Percentiles rank a stretch among this genome's conserved stretches.
phyloP scores from a whole-genome alignment of 2,888 invertebrate genomes.

The Tipula confusa region DNA sequence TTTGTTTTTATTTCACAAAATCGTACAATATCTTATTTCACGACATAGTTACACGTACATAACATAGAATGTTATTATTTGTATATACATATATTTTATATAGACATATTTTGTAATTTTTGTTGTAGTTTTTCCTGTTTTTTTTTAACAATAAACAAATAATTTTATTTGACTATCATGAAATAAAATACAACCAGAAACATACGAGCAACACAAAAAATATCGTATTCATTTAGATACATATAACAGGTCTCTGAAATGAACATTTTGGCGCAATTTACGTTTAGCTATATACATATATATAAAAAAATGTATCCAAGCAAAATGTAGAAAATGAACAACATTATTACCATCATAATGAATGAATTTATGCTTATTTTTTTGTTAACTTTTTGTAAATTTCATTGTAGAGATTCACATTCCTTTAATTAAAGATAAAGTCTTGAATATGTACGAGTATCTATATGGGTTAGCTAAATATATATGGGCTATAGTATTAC shows the following conservation, averaged over 20 bases:
- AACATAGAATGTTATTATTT: neutral
- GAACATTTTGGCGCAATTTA: slow-evolving; percentile 25
- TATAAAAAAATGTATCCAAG: neutral
- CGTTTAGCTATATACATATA: neutral
- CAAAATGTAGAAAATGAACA: neutral
- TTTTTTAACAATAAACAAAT: neutral
- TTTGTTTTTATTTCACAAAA: neutral
- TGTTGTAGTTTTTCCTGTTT: neutral
- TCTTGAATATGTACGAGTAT: neutral
- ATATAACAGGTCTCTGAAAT: slow-evolving; percentile 3
- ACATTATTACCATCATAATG: neutral
- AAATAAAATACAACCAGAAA: neutral
- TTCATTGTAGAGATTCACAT: slow-evolving; percentile 12
- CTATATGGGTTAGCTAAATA: too few species aligned
- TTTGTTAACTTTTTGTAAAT: neutral
- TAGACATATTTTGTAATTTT: neutral
- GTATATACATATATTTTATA: neutral
- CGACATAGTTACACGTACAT: neutral
- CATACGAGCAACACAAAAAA: neutral
- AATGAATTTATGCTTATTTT: slow-evolving; percentile 20
- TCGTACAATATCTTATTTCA: neutral
- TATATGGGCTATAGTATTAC: too few species aligned
- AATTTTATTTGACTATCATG: neutral
- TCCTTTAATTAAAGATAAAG: neutral
- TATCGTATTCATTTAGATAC: neutral